A percentile compares a stretch with the other conserved stretches of the same genome.
phyloP scores from a whole-genome alignment of 1,140 invertebrate genomes.

The Apis dorsata region DNA sequence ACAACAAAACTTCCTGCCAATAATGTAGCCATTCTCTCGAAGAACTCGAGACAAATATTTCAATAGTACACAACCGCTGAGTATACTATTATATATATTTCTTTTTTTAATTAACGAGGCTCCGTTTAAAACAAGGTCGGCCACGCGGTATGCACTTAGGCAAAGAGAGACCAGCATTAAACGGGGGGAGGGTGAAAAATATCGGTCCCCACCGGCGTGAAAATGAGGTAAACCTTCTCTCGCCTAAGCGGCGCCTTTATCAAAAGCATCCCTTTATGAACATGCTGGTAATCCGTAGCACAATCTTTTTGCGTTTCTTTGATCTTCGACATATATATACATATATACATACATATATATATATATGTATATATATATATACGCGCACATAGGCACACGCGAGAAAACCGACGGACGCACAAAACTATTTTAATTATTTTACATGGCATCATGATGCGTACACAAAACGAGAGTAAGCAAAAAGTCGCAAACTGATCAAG shows the following conservation, averaged over 20 bases:
- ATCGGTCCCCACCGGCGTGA: slow-evolving; percentile 5
- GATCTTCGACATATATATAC: slow-evolving; percentile 15
- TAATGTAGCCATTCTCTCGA: not conserved
- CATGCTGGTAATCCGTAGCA: slow-evolving; percentile 17
- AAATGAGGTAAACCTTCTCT: slow-evolving; percentile 25
- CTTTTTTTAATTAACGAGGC: not conserved
- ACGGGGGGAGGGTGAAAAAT: not conserved
- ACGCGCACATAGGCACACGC: not conserved
- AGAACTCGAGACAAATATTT: not conserved
- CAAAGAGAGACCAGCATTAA: not conserved
- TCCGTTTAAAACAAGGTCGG: not conserved
- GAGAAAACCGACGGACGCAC: too few species aligned
- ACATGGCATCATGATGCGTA: not conserved
- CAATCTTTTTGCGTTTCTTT: slow-evolving; percentile 27
- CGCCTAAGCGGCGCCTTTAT: not conserved
- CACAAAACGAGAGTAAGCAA: slow-evolving; percentile 18
- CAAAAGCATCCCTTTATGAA: slow-evolving; percentile 30
- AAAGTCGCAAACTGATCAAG: slow-evolving; percentile 2
- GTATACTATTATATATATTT: not conserved
- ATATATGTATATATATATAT: too few species aligned
- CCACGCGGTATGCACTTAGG: not conserved
- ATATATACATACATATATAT: too few species aligned
- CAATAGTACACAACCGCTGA: not conserved
- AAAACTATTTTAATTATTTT: slow-evolving; percentile 38
- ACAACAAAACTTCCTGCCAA: not conserved